phyloP scores from a whole-genome alignment of 2,113 vertebrate genomes.

The Irena cyanogastra region DNA sequence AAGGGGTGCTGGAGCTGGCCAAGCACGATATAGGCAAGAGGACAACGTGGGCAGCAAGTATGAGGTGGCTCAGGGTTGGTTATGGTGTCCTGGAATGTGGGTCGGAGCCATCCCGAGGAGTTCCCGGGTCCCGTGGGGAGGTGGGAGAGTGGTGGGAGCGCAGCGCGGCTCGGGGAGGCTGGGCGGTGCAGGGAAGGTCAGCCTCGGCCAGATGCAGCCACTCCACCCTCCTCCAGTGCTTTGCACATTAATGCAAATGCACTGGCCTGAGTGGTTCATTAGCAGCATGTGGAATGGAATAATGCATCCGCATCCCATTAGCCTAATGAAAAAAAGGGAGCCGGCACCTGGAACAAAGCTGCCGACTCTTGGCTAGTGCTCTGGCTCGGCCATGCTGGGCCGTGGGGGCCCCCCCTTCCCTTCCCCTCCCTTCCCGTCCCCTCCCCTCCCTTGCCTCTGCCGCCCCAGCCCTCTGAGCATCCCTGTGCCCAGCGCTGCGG shows the following conservation, averaged over 20 bases:
- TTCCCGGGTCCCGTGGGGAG: not conserved
- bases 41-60: not conserved
- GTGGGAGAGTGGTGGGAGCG: not conserved
- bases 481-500: not conserved
- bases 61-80: not conserved
- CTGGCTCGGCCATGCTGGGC: constrained; percentile 34
- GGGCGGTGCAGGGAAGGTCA: constrained; percentile 6
- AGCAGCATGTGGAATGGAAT: constrained; percentile 69
- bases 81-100: constrained; percentile 19
- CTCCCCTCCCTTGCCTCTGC: not conserved
- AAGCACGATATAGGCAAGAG: fast-evolving
- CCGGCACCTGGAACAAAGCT: constrained; percentile 71
- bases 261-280: constrained; percentile 72
- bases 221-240: constrained; percentile 55
- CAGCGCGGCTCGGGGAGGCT: not conserved
- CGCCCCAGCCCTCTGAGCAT: not conserved
- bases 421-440: not conserved
- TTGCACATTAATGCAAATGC: constrained; percentile 70
- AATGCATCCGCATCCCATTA: constrained; percentile 73
- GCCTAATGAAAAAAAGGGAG: constrained; percentile 71
- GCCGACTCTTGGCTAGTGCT: constrained; percentile 62
- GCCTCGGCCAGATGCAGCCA: constrained; percentile 54
- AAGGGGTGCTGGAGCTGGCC: not conserved
- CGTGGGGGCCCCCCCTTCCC: not conserved
- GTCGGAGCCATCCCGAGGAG: not conserved